These are phyloP conservation scores for Peromyscus aztecus DNA, from an alignment of 2,797 vertebrate species.

Conservation along the genomic window DNA sequence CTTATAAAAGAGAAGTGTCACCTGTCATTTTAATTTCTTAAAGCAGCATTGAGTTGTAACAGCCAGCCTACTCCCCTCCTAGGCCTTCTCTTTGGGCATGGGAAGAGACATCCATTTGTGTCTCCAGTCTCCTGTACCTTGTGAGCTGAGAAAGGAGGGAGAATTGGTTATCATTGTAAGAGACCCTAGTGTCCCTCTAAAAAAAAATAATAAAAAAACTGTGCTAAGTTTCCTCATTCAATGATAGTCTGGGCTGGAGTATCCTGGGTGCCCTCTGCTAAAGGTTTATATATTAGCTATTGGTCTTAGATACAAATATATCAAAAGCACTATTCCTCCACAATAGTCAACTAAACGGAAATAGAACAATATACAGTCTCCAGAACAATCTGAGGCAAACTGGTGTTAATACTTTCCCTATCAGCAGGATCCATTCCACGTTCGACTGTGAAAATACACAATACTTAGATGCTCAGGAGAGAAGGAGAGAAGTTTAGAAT, in stretches of 20 bases:
- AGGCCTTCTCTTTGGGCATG: conserved; percentile 5
- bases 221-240: background rate
- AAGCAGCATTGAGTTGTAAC: background rate
- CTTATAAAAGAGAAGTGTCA: conserved; percentile 66
- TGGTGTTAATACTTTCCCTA: background rate
- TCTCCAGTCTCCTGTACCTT: background rate
- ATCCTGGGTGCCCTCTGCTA: background rate
- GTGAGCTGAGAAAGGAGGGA: background rate
- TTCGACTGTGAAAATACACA: background rate
- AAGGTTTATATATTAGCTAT: background rate
- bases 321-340: background rate
- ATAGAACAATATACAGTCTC: background rate
- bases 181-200: background rate
- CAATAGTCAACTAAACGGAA: background rate
- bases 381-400: background rate
- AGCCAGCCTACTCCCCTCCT: background rate
- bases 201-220: background rate
- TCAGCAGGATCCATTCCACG: background rate
- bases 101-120: background rate
- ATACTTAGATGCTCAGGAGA: background rate
- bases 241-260: background rate
- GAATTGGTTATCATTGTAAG: background rate
- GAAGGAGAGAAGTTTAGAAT: background rate
- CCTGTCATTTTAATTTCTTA: conserved; percentile 67
- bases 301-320: background rate